Conservation (phyloP, 2,888 invertebrate genomes). For the Caenorhabditis panamensis region DNA sequence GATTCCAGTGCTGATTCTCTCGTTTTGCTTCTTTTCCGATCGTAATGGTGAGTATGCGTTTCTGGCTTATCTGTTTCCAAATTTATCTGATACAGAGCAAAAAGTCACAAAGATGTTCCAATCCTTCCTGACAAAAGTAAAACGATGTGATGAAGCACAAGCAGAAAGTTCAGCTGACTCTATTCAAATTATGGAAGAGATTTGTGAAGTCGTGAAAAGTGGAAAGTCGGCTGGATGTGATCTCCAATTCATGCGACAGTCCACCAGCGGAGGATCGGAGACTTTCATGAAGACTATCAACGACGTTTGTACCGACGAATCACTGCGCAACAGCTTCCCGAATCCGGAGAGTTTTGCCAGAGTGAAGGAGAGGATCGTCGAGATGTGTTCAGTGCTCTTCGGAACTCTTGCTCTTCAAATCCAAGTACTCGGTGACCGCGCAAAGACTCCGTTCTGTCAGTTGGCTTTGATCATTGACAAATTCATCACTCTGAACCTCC, state of each 20-base stretch:
- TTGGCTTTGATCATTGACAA: constrained; percentile 10
- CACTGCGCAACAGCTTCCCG: neutral
- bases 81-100: constrained; percentile 6
- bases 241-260: neutral
- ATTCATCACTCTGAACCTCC: neutral
- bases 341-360: neutral
- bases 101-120: constrained; percentile 3
- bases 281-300: constrained; percentile 5
- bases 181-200: constrained; percentile 13
- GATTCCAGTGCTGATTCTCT: constrained; percentile 16
- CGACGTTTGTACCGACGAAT: neutral
- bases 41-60: constrained; percentile 21
- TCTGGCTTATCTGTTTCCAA: neutral
- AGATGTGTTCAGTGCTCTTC: constrained; percentile 28
- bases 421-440: constrained; percentile 25
- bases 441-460: constrained; percentile 24
- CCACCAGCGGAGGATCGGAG: neutral
- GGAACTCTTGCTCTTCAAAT: constrained; percentile 11
- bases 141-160: neutral
- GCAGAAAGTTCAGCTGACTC: neutral
- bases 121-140: constrained; percentile 12
- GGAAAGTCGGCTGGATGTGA: neutral
- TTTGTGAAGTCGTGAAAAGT: constrained; percentile 10
- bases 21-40: constrained; percentile 24
- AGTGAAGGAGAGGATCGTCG: constrained; percentile 3